Conservation (phyloP, 2,797 vertebrate genomes). For the Florisuga fusca region DNA sequence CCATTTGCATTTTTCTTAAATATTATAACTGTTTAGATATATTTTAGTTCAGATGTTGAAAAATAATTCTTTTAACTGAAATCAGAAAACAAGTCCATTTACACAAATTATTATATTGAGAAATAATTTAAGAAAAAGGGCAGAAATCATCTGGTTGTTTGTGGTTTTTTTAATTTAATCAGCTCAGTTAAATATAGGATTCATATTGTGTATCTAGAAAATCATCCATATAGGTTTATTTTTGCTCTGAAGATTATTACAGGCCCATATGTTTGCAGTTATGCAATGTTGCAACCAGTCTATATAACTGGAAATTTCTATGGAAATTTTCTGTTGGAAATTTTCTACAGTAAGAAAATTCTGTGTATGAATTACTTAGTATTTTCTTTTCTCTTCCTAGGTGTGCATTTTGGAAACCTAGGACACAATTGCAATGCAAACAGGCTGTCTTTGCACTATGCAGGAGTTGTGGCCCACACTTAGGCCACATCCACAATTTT, state of each 20-base stretch:
- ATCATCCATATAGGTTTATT: neutral
- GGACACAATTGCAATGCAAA: neutral
- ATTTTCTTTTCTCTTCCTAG: neutral
- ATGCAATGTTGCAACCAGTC: fast-evolving
- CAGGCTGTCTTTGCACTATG: neutral
- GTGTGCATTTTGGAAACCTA: neutral
- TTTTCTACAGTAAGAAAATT: neutral
- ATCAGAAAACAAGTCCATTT: neutral
- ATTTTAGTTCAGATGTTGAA: neutral
- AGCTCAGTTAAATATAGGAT: neutral
- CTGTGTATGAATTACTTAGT: neutral
- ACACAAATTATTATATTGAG: neutral
- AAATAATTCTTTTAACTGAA: neutral
- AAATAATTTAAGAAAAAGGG: neutral
- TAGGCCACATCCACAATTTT: neutral
- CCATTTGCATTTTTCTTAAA: neutral
- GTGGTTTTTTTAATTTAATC: neutral
- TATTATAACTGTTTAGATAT: neutral
- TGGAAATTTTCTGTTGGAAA: too few relatives aligned
- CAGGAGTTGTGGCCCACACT: neutral
- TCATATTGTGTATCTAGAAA: neutral
- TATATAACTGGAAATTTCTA: neutral
- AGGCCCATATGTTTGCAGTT: neutral
- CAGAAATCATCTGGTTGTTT: neutral
- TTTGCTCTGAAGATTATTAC: neutral